Evolutionary conservation across 2,113 vertebrate species (phyloP).

Genomic region (Ictidomys tridecemlineatus): DNA sequence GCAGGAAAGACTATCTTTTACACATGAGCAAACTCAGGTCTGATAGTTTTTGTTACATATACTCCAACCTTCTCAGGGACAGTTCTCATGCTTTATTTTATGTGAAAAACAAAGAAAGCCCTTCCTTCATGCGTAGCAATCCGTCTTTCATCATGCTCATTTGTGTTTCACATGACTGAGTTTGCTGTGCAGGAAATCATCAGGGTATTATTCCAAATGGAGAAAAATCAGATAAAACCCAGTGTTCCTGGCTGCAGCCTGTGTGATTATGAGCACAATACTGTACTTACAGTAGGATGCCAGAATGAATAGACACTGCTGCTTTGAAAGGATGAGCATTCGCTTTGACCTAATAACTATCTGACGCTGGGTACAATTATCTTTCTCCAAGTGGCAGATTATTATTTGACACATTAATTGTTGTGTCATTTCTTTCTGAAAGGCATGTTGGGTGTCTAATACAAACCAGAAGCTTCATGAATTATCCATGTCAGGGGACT

Average conservation of each 20-base stretch:
- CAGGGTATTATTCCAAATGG: conserved; percentile 69
- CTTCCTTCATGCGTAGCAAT: conserved; percentile 4
- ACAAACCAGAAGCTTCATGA: conserved; percentile 75
- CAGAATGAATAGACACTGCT: conserved; percentile 24
- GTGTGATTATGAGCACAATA: conserved; percentile 75
- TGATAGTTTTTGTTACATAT: conserved; percentile 33
- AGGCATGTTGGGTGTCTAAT: conserved; percentile 79
- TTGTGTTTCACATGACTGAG: conserved; percentile 78
- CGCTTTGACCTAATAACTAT: conserved; percentile 81
- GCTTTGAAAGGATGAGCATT: conserved; percentile 76
- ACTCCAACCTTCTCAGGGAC: conserved; percentile 63
- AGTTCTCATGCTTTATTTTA: conserved; percentile 57
- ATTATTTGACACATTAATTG: conserved; percentile 86
- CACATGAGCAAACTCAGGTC: conserved; percentile 48
- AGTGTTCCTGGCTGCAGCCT: conserved; percentile 51
- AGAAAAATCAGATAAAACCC: conserved; percentile 69
- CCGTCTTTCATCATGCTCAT: conserved; percentile 76
- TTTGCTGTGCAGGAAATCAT: conserved; percentile 73
- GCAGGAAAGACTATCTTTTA: conserved; percentile 50
- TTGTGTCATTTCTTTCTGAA: conserved; percentile 81
- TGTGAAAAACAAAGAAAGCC: conserved; percentile 59
- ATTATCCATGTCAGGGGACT: conserved; percentile 59
- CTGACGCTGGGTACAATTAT: conserved; percentile 84
- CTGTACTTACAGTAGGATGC: conserved; percentile 73
- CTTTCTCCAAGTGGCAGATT: conserved; percentile 78